Percentiles rank a stretch among this genome's conserved stretches.
Conservation (phyloP, 2,797 vertebrate species). For the Amniataba percoides region DNA sequence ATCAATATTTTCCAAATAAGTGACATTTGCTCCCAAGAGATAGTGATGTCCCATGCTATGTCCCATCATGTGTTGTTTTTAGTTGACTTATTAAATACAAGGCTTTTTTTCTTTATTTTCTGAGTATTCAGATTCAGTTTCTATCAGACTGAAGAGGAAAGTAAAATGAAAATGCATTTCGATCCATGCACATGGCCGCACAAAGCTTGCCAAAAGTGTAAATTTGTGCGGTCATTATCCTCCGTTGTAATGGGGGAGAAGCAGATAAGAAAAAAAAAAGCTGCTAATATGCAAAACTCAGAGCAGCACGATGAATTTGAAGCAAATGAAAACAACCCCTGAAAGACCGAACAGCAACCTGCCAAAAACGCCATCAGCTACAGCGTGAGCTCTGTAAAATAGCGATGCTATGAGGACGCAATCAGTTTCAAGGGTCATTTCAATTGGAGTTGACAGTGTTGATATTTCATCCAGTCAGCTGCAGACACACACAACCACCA, state of each 20-base stretch:
- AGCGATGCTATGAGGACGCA: constrained; percentile 47
- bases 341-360: constrained; percentile 46
- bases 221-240: constrained; percentile 27
- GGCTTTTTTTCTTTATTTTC: background rate
- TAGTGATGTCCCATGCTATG: constrained; percentile 21
- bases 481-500: constrained; percentile 20
- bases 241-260: constrained; percentile 3
- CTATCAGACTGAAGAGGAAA: background rate
- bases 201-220: background rate
- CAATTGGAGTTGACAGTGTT: constrained; percentile 65
- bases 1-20: constrained; percentile 77
- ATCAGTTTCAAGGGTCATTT: constrained; percentile 67
- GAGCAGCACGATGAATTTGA: constrained; percentile 37
- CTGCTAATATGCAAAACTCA: constrained; percentile 47
- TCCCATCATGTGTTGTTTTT: constrained; percentile 47
- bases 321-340: constrained; percentile 51
- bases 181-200: background rate
- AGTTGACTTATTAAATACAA: constrained; percentile 9
- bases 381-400: constrained; percentile 51
- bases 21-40: constrained; percentile 66
- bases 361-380: constrained; percentile 67
- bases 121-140: constrained; percentile 8
- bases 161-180: background rate
- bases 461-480: constrained; percentile 62
- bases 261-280: constrained; percentile 4